phyloP scores from a whole-genome alignment of 2,113 vertebrate species.

The Turnix velox region DNA sequence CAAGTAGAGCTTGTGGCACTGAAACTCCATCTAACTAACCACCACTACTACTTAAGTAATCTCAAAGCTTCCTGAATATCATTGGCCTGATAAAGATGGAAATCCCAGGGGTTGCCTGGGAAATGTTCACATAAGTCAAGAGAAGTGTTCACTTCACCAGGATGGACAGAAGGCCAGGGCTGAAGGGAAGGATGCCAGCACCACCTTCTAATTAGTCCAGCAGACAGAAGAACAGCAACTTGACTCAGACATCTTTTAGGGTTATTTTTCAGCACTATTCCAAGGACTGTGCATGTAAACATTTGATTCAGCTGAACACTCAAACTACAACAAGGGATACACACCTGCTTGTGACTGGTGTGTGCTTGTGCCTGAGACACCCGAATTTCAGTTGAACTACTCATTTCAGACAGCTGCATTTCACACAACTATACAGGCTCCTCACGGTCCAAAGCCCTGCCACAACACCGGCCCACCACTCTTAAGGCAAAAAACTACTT shows the following conservation, averaged over 20 bases:
- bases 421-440: not conserved
- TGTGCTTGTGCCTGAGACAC: not conserved
- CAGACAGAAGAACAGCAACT: not conserved
- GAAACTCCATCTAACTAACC: not conserved
- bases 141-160: not conserved
- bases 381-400: not conserved
- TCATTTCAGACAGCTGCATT: not conserved
- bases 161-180: not conserved
- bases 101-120: not conserved
- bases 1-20: not conserved
- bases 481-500: not conserved
- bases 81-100: not conserved
- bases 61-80: not conserved
- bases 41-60: not conserved
- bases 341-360: not conserved
- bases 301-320: not conserved
- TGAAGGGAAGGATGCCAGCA: not conserved
- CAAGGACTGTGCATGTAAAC: not conserved
- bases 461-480: not conserved
- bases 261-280: not conserved
- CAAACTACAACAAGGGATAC: not conserved
- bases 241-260: not conserved
- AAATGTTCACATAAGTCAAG: not conserved
- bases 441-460: not conserved
- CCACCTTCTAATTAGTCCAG: rapidly evolving